Evolutionary conservation across 2,888 invertebrate species (phyloP).

Genomic region (Resseliella maxima): DNA sequence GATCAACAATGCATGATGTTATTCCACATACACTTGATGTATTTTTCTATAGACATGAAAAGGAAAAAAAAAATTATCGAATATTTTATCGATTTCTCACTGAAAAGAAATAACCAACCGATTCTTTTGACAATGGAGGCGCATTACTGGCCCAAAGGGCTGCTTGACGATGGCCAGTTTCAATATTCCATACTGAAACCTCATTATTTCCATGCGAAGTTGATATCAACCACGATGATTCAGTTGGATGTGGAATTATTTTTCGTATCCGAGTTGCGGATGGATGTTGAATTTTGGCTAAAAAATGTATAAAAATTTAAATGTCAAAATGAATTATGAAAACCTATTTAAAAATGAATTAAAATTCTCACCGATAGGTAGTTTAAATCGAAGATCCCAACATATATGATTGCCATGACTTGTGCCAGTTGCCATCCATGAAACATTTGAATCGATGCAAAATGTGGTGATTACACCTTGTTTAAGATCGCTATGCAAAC

Average conservation of each 20-base stretch:
- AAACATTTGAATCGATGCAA: constrained; percentile 82
- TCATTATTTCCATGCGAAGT: constrained; percentile 87
- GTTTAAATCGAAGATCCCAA: constrained; percentile 93
- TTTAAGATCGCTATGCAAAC: constrained; percentile 83
- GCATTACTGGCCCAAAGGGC: constrained; percentile 85
- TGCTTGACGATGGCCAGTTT: constrained; percentile 80
- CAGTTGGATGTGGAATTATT: constrained; percentile 78
- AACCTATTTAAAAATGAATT: constrained; percentile 60
- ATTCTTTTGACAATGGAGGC: constrained; percentile 77
- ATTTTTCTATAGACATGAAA: constrained; percentile 36
- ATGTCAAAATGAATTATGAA: neutral
- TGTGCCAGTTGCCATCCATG: constrained; percentile 89
- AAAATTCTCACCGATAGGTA: constrained; percentile 75
- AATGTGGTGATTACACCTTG: constrained; percentile 85
- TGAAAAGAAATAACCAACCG: constrained; percentile 64
- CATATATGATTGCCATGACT: constrained; percentile 87
- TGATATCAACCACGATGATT: constrained; percentile 81
- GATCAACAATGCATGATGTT: constrained; percentile 79
- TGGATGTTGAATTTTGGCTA: constrained; percentile 67
- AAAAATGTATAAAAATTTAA: no score
- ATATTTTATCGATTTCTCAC: no score
- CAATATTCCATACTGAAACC: constrained; percentile 88
- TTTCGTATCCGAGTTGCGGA: constrained; percentile 73
- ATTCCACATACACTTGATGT: constrained; percentile 77
- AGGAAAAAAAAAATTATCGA: neutral